phyloP scores from a whole-genome alignment of 1,140 invertebrate genomes.

The Luehdorfia chinensis region DNA sequence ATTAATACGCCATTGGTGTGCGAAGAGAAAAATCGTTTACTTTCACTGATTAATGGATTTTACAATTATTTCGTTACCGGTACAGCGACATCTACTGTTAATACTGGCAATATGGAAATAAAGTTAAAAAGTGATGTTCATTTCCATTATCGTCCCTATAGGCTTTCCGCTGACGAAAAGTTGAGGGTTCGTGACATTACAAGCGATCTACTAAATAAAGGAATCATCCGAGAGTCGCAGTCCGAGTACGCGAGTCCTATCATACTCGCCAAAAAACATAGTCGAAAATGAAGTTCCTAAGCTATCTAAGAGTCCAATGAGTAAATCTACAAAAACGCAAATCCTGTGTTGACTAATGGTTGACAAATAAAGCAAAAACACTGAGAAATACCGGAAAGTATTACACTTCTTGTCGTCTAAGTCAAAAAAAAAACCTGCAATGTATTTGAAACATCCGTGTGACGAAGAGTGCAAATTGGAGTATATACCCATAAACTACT shows the following conservation, averaged over 20 bases:
- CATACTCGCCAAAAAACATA: background rate
- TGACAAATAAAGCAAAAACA: too few relatives aligned
- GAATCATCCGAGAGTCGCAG: background rate
- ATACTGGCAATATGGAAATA: constrained; percentile 31
- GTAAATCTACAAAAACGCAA: background rate
- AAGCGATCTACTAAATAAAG: background rate
- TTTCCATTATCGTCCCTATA: constrained; percentile 24
- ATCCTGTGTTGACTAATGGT: too few relatives aligned
- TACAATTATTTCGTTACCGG: constrained; percentile 21
- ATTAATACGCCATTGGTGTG: constrained; percentile 18
- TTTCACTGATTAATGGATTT: constrained; percentile 20
- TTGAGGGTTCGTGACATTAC: constrained; percentile 26
- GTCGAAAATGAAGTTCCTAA: background rate
- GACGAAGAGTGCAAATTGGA: too few relatives aligned
- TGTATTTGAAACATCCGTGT: too few relatives aligned
- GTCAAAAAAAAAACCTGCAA: too few relatives aligned
- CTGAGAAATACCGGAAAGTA: too few relatives aligned
- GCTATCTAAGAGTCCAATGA: background rate
- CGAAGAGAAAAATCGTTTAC: constrained; percentile 1
- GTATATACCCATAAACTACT: too few relatives aligned
- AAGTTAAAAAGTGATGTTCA: constrained; percentile 20
- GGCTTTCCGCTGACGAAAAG: constrained; percentile 22
- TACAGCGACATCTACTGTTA: constrained; percentile 26
- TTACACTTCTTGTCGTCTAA: too few relatives aligned
- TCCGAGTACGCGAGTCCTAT: constrained; percentile 12